Evolutionary conservation across 2,113 vertebrate species (phyloP).

Genomic region (Cairina moschata): DNA sequence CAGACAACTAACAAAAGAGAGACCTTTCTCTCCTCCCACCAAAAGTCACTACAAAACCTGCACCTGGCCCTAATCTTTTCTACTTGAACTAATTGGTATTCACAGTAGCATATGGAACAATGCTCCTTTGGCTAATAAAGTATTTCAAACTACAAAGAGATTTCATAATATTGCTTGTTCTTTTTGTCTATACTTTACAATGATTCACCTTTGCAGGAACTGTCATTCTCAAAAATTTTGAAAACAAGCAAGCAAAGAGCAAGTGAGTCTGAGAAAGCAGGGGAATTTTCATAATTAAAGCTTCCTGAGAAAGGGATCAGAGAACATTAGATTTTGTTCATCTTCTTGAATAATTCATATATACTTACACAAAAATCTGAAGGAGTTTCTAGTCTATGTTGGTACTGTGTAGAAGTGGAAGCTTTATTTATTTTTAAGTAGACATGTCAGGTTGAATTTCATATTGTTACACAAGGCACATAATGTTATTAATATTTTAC

Average conservation of each 20-base stretch:
- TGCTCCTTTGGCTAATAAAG: constrained; percentile 21
- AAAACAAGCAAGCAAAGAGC: background rate
- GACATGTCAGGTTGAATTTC: background rate
- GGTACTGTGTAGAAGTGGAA: background rate
- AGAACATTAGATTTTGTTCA: constrained; percentile 27
- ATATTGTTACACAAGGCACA: background rate
- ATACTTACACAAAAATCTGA: constrained; percentile 28
- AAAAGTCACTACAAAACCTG: constrained; percentile 62
- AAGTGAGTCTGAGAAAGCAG: constrained; percentile 33
- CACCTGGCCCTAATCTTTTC: constrained; percentile 74
- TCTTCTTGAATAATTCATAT: constrained; percentile 43
- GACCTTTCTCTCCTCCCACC: background rate
- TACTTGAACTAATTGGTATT: constrained; percentile 75
- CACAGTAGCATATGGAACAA: constrained; percentile 17
- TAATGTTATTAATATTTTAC: constrained; percentile 33
- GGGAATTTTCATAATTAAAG: constrained; percentile 57
- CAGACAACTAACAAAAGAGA: constrained; percentile 61
- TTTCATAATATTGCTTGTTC: constrained; percentile 36
- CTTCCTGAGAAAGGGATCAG: constrained; percentile 2
- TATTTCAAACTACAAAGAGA: constrained; percentile 62
- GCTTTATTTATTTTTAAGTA: constrained; percentile 39
- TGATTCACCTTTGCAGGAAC: constrained; percentile 52
- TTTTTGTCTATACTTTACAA: constrained; percentile 46
- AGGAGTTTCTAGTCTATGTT: background rate
- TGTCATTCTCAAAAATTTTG: background rate